A percentile compares a stretch with the other conserved stretches of the same genome.
These are phyloP conservation scores for Pteruthius melanotis DNA, from an alignment of 2,113 vertebrate genomes.

Conservation along the genomic window DNA sequence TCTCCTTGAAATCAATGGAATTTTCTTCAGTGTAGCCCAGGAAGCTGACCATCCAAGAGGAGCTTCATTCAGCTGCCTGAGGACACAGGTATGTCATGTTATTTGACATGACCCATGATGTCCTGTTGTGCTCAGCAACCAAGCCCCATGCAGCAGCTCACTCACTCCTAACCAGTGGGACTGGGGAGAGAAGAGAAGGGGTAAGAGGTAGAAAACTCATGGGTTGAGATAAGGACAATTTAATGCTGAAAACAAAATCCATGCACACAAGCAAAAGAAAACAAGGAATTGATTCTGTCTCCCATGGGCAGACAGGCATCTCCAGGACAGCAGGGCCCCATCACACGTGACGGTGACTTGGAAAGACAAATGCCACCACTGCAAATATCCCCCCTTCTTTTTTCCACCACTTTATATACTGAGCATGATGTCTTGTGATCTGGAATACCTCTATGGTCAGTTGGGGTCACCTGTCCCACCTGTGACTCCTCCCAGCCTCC, in stretches of 20 bases:
- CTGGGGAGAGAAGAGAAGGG: neutral
- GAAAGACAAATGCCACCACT: rapidly evolving
- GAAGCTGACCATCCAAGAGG: neutral
- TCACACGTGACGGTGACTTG: rapidly evolving
- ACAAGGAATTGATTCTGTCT: neutral
- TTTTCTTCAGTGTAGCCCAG: neutral
- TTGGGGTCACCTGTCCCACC: neutral
- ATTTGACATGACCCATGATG: neutral
- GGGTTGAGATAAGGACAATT: neutral
- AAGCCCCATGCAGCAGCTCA: neutral
- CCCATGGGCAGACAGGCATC: neutral
- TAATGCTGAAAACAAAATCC: neutral
- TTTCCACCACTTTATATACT: neutral
- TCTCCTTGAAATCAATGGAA: neutral
- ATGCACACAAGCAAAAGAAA: neutral
- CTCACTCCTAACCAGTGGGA: neutral
- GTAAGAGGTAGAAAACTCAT: neutral
- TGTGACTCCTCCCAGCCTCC: neutral
- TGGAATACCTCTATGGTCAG: neutral
- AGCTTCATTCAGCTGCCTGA: neutral
- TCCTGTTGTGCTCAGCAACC: neutral
- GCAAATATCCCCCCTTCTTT: neutral
- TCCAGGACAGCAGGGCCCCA: neutral
- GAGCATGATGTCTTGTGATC: neutral
- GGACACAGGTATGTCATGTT: neutral